These are phyloP conservation scores for Scaptomyza caliginosa DNA, from an alignment of 2,888 invertebrate species.

Conservation along the genomic window DNA sequence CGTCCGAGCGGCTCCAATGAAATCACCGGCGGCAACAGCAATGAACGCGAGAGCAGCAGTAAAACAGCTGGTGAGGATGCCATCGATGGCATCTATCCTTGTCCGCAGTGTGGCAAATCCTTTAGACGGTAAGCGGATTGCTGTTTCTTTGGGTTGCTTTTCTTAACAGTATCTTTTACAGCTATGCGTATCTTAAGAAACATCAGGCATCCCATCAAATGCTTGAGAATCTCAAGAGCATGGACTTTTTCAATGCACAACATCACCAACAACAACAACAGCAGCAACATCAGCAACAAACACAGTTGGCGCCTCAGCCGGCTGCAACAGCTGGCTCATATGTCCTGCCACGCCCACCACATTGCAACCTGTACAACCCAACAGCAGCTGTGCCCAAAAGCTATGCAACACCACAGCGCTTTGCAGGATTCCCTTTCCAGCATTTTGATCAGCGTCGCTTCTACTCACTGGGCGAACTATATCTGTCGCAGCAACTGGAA, in stretches of 20 bases:
- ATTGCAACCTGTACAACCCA: conserved; percentile 50
- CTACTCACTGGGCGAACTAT: conserved; percentile 82
- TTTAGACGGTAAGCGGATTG: conserved; percentile 85
- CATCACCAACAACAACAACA: conserved; percentile 36
- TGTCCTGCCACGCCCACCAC: conserved; percentile 58
- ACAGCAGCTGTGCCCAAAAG: conserved; percentile 40
- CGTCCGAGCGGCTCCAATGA: conserved; percentile 34
- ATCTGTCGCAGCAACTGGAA: conserved; percentile 82
- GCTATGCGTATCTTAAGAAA: conserved; percentile 86
- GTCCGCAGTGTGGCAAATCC: conserved; percentile 86
- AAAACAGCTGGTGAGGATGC: conserved; percentile 40
- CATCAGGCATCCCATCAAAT: conserved; percentile 83
- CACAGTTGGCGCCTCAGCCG: conserved; percentile 4
- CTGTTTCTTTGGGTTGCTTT: too few relatives aligned
- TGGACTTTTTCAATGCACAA: conserved; percentile 74
- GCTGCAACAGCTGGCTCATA: conserved; percentile 26
- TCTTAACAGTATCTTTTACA: conserved; percentile 25
- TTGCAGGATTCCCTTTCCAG: conserved; percentile 78
- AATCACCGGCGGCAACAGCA: conserved; percentile 6
- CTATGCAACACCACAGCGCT: conserved; percentile 66
- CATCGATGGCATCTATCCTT: conserved; percentile 85
- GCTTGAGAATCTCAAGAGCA: conserved; percentile 80
- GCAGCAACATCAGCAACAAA: conserved; percentile 27
- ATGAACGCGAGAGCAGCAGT: not conserved
- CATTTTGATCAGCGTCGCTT: conserved; percentile 81